Base-by-base conservation (phyloP, 2,113 vertebrate species). In the Zapornia atra region DNA sequence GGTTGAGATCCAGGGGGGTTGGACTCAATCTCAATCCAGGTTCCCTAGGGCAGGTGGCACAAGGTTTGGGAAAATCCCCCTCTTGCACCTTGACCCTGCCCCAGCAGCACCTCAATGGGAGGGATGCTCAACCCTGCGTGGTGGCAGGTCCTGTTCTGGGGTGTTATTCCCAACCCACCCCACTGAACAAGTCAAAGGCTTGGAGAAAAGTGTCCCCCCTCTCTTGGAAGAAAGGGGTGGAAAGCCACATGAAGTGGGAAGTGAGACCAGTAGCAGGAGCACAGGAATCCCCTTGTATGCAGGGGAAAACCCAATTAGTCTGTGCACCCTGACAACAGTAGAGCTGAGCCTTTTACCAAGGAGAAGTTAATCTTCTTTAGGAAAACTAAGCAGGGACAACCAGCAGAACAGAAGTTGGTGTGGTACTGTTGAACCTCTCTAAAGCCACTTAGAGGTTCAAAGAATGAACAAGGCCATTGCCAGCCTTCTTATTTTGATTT, bases 391-490 rank as follows among this genome's bases (percentile, higher is more conserved):
- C 71, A 8, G 57, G 34, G 59, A 16, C 72, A 26, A 65, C 17
- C 20, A 8, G 75, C 15, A 93, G 84, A 80, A 66, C 15, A 51
- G 90, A 79, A 81, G 89, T 89, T 36, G n/a, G 25, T 50, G 82
- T 4, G 17, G 57, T 29, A 34, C 75, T 38, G 60, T 9, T 81
- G 94, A 57, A 36, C 22, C 42, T 61, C 92, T 79, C 82, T 70
- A 72, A 83, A 93, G 94, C 63, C 91, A 92, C 93, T 95, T 91
- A 91, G 1, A 50, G 78, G 91, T 93, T 96, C 50, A 54, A 85
- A 92, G 94, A 75, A 64, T 9, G 82, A 92, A 28, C 94, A 84
- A 94, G 83, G 82, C 77, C 68, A 29, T 85, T 15, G 53, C 72
- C 89, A 72, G 15, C 69, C 84, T 72, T 68, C n/a, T 44, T 46